Conservation (phyloP, 2,888 invertebrate genomes). For the Opisthograptis luteolata region DNA sequence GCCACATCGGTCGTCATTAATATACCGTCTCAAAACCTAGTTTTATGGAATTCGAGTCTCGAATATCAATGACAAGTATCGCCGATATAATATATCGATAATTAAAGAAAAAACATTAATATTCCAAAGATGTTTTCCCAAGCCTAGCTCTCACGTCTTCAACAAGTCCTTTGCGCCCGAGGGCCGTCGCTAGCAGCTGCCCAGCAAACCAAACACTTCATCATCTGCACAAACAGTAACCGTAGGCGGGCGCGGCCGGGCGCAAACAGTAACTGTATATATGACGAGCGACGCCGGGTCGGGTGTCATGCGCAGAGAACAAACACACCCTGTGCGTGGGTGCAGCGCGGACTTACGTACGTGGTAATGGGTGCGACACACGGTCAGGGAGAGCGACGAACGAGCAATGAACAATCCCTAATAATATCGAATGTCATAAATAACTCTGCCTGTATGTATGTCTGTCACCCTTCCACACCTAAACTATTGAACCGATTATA, state of each 20-base stretch:
- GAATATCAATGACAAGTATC: too few species aligned
- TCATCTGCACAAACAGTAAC: constrained; percentile 26
- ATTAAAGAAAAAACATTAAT: too few species aligned
- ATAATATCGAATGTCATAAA: too few species aligned
- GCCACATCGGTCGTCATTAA: too few species aligned
- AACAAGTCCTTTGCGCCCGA: not conserved
- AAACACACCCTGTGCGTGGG: constrained; percentile 38
- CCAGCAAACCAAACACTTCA: constrained; percentile 16
- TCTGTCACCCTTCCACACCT: too few species aligned
- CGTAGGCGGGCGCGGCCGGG: constrained; percentile 7
- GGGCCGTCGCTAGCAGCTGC: constrained; percentile 12
- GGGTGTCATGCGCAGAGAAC: constrained; percentile 39
- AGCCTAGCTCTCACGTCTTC: not conserved
- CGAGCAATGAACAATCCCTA: not conserved
- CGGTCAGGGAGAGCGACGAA: not conserved
- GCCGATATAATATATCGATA: too few species aligned
- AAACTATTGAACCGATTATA: too few species aligned
- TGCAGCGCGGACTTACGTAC: too few species aligned
- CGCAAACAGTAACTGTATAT: constrained; percentile 24
- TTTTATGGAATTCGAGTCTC: too few species aligned
- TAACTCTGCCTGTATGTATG: too few species aligned
- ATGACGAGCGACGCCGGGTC: constrained; percentile 18
- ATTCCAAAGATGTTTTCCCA: too few species aligned
- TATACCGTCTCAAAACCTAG: too few species aligned
- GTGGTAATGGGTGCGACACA: constrained; percentile 24